Conservation (phyloP, 1,140 invertebrate genomes). For the Calosoma granatense region DNA sequence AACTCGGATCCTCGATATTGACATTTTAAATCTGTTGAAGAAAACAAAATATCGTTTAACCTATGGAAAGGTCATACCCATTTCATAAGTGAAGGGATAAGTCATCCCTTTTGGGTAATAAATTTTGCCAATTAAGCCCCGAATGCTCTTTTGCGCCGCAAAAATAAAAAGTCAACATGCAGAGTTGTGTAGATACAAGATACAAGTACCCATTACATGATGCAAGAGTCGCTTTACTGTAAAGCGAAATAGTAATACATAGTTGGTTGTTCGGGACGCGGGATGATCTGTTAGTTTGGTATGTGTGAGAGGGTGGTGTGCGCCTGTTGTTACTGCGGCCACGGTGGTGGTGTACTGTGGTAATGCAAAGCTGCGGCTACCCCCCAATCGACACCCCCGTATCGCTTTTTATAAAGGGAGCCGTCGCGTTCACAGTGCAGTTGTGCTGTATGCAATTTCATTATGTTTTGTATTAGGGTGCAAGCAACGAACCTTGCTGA, state of each 20-base stretch:
- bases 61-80: constrained; percentile 15
- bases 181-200: neutral
- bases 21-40: constrained; percentile 3
- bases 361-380: neutral
- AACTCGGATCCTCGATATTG: too few species aligned
- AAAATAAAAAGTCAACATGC: constrained; percentile 10
- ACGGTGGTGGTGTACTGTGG: neutral
- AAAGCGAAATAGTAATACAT: neutral
- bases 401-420: neutral
- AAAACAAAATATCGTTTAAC: constrained; percentile 11
- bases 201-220: neutral
- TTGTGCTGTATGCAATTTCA: neutral
- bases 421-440: neutral
- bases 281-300: neutral
- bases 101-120: constrained; percentile 16
- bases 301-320: neutral
- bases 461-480: neutral
- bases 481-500: neutral
- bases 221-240: neutral
- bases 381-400: neutral
- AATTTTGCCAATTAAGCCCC: constrained; percentile 12
- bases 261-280: neutral
- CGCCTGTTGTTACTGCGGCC: neutral
- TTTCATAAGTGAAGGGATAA: constrained; percentile 12
- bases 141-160: constrained; percentile 9